Evolutionary conservation across 2,797 vertebrate species (phyloP).

Genomic region (Loriculus beryllinus): DNA sequence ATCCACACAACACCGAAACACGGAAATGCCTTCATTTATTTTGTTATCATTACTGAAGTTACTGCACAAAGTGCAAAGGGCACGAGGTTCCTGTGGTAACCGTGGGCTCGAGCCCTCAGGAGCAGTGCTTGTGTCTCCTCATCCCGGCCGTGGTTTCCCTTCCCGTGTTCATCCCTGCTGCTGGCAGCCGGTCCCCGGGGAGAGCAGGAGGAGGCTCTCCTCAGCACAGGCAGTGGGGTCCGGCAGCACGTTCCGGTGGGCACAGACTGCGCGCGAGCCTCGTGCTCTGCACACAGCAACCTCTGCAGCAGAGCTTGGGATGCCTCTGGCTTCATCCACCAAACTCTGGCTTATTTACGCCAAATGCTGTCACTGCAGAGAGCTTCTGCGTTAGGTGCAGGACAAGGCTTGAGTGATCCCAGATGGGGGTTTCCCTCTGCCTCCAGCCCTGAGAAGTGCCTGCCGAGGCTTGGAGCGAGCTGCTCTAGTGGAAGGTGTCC

Average conservation of each 20-base stretch:
- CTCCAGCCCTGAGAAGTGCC: accelerated
- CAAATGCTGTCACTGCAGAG: accelerated
- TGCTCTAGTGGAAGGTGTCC: background rate
- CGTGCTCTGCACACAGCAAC: accelerated
- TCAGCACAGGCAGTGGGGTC: accelerated
- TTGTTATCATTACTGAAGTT: background rate
- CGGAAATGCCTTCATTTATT: background rate
- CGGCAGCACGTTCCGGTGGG: background rate
- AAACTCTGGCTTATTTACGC: background rate
- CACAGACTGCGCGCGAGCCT: accelerated
- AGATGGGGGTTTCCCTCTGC: accelerated
- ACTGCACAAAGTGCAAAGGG: background rate
- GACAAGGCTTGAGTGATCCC: background rate
- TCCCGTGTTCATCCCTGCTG: accelerated
- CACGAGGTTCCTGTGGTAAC: background rate
- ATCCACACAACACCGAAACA: accelerated
- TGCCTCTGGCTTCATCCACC: accelerated
- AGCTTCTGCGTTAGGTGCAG: background rate
- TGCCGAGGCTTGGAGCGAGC: background rate
- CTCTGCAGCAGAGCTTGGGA: accelerated
- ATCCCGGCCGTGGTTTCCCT: background rate
- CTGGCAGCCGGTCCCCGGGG: background rate
- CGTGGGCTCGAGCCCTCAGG: accelerated
- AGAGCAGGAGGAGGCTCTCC: background rate
- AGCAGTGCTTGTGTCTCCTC: background rate